Evolutionary conservation across 2,113 vertebrate species (phyloP), one percentile per base, ranked within the genome.

Genomic region (Mormoops blainvillei): DNA sequence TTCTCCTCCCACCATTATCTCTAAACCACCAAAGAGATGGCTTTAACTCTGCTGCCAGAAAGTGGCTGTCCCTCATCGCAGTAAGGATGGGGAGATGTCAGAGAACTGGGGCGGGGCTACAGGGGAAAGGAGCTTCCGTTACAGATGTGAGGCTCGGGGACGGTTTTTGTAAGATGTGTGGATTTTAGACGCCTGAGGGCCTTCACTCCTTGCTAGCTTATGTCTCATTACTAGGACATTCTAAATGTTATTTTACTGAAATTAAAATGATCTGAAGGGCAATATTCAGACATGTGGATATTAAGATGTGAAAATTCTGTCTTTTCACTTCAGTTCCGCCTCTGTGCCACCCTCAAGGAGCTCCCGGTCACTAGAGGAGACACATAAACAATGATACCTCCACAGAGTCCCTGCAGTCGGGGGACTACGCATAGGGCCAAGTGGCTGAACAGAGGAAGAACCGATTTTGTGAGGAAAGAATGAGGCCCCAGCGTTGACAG

Each of bases 201-300:
- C 33, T 68, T 28, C 65, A n/a, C 16, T 91, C 43, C 52, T 41
- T 28, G 61, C 61, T 52, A 82, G n/a, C 56, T 65, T 80, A 41
- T 48, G n/a, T 80, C 77, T 43, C 48, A 19, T 50, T 20, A 13
- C 48, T 77, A 78, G 45, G 58, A 82, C 84, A 45, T 38, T 85
- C 61, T 87, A 52, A 71, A n/a, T 41, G 76, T 77, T 70, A 84
- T 41, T 91, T 91, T 84, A 61, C n/a, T 91, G 36, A 50, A 83
- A 84, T 91, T 67, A 54, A 84, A 91, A 95, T 78, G 45, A 73
- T 16, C 31, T 76, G 89, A 83, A 45, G 65, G 24, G 48, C 14
- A 73, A 2, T 91, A 22, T 76, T 58, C 67, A 52, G n/a, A 15
- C 48, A 52, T 38, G 4, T 70, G 33, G 50, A 70, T 90, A 77